Conservation (phyloP, 2,797 vertebrate genomes). For the Cephalopachus bancanus region DNA sequence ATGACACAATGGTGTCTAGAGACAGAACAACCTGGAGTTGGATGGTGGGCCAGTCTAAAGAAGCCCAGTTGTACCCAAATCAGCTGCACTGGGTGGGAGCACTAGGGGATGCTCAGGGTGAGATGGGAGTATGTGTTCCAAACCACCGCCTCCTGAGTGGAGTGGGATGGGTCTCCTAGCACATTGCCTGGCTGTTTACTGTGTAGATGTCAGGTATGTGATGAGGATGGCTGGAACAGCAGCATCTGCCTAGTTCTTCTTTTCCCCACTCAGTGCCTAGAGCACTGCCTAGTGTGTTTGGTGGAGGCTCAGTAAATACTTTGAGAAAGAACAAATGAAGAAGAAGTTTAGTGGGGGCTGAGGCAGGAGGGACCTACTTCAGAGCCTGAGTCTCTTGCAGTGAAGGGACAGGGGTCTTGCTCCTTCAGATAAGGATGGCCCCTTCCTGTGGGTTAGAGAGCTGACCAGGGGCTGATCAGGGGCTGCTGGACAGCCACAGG, state of each 20-base stretch:
- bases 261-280: neutral
- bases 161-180: neutral
- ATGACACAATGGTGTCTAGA: neutral
- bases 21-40: neutral
- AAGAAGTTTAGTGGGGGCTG: too few species aligned
- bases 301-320: neutral
- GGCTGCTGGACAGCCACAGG: neutral
- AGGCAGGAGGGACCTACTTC: neutral
- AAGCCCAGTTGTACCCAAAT: too few species aligned
- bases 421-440: neutral
- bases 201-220: neutral
- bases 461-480: neutral
- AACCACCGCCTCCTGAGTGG: neutral
- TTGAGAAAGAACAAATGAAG: neutral
- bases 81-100: too few species aligned
- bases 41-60: neutral
- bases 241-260: neutral
- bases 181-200: neutral
- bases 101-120: neutral
- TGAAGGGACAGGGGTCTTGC: neutral
- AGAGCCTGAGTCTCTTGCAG: neutral
- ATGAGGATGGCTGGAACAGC: neutral
- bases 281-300: rapidly evolving
- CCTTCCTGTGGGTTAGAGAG: neutral
- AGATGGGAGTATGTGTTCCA: neutral